Evolutionary conservation across 1,140 invertebrate genomes (phyloP).

Genomic region (Anoplophora glabripennis): DNA sequence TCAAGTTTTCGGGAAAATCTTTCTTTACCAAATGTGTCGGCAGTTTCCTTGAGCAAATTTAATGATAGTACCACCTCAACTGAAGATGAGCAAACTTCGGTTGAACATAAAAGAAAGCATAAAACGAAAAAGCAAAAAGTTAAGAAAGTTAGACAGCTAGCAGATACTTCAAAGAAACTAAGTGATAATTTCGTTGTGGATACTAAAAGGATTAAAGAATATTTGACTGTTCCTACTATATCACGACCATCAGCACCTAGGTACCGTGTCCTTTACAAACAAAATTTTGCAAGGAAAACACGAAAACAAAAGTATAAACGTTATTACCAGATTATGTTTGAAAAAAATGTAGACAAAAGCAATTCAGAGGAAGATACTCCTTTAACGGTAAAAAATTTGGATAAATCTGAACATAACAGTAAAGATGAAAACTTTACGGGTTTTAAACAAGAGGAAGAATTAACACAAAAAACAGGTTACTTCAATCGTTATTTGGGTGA

Average conservation of each 20-base stretch:
- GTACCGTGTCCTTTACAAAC: slow-evolving; percentile 46
- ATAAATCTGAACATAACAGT: slow-evolving; percentile 25
- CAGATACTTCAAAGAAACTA: slow-evolving; percentile 37
- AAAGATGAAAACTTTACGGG: slow-evolving; percentile 33
- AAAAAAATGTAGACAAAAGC: slow-evolving; percentile 38
- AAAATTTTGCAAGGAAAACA: slow-evolving; percentile 30
- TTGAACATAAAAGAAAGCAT: slow-evolving; percentile 34
- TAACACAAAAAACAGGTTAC: slow-evolving; percentile 50
- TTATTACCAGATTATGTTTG: slow-evolving; percentile 40
- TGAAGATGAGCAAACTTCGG: slow-evolving; percentile 33
- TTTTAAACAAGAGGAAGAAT: slow-evolving; percentile 50
- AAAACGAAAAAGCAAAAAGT: slow-evolving; percentile 15
- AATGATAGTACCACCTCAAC: not conserved
- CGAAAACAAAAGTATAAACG: slow-evolving; percentile 38
- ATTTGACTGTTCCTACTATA: slow-evolving; percentile 51
- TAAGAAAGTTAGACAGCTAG: slow-evolving; percentile 13
- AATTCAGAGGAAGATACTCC: slow-evolving; percentile 34
- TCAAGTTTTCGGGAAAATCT: slow-evolving; percentile 42
- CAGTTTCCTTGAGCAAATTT: not conserved
- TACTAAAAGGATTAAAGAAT: slow-evolving; percentile 48
- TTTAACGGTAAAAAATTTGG: slow-evolving; percentile 31
- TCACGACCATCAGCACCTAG: slow-evolving; percentile 50
- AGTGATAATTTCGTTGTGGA: slow-evolving; percentile 56
- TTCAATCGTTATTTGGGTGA: slow-evolving; percentile 55
- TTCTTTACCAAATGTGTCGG: slow-evolving; percentile 1